Conservation (phyloP, 2,888 invertebrate species). For the Punctoribates punctum region DNA sequence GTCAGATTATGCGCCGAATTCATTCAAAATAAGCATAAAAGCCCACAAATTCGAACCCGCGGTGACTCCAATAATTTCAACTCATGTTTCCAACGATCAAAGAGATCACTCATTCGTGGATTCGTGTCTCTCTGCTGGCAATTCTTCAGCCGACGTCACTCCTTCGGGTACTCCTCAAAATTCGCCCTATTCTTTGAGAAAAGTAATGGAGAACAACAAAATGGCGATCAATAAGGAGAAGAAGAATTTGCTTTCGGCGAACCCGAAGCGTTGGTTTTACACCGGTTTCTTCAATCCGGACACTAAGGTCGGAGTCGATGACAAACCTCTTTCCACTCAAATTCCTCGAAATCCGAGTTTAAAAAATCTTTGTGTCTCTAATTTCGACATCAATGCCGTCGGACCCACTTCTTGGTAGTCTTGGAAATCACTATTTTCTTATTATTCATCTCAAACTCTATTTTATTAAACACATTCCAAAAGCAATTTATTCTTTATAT, state of each 20-base stretch:
- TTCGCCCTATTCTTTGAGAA: conserved; percentile 18
- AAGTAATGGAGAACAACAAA: neutral
- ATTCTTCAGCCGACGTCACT: conserved; percentile 26
- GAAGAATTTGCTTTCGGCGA: neutral
- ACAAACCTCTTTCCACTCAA: neutral
- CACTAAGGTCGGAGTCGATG: neutral
- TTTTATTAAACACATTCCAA: neutral
- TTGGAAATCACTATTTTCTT: neutral
- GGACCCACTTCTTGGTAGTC: conserved; percentile 37
- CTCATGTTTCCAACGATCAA: neutral
- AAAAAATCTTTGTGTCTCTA: conserved; percentile 34
- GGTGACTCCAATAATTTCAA: neutral
- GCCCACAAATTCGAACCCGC: neutral
- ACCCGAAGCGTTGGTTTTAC: conserved; percentile 35
- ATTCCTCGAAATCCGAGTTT: conserved; percentile 4
- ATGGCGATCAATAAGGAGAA: conserved; percentile 1
- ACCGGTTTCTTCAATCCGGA: neutral
- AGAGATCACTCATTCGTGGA: conserved; percentile 12
- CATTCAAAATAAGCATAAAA: neutral
- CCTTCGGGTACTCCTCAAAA: conserved; percentile 27
- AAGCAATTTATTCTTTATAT: too few species aligned
- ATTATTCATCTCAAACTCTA: neutral
- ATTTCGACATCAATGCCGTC: conserved; percentile 39
- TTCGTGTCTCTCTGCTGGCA: neutral
- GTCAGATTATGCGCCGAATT: too few species aligned